Base-by-base conservation (phyloP, 2,113 vertebrate species). In the Poicephalus gulielmi region DNA sequence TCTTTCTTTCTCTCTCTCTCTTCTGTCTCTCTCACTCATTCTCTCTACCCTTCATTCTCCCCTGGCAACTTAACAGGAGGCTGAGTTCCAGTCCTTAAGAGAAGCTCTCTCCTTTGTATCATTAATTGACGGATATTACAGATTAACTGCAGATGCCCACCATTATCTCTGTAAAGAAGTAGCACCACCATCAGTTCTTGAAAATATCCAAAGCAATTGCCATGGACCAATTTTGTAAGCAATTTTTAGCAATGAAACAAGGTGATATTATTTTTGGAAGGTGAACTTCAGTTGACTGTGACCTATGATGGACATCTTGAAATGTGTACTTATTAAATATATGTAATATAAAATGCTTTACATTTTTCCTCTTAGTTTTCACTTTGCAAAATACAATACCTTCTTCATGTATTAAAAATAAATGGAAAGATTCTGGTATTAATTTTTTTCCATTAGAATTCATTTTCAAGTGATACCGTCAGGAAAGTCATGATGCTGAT, bases 111-210 rank as follows among this genome's bases (percentile, higher is more conserved):
- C 99, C 17, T 99, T 99, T 82, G 98, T 99, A 7, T 99, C 99
- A 16, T 94, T 99, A 92, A 99, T 99, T 78, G 99, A 99, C 83
- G 99, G 99, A 37, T 99, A 99, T 96, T 99, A 99, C 95, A 98
- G 99, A 96, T 98, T 99, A 74, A 99, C 99, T 18, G 98, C 99
- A 0, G 99, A 99, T 88, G 98, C 99, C 13, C 99, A 99, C 95
- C 99, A 99, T 97, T 99, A 99, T 92, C 98, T 99, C 92, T 99
- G 99, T 89, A 99, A 99, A 97, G 99, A 99, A 95, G 99, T 99
- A 60, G 99, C 98, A 24, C 98, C 99, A 35, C 99, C 99, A 30
- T 97, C 98, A 91, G 98, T 99, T 33, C 98, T 99, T 94, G 99
- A 99, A 97, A 98, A 98, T 94, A 99, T 99, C 84, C 99, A 99